Evolutionary conservation across 1,140 invertebrate genomes (phyloP).

Genomic region (Dendrolimus kikuchii): DNA sequence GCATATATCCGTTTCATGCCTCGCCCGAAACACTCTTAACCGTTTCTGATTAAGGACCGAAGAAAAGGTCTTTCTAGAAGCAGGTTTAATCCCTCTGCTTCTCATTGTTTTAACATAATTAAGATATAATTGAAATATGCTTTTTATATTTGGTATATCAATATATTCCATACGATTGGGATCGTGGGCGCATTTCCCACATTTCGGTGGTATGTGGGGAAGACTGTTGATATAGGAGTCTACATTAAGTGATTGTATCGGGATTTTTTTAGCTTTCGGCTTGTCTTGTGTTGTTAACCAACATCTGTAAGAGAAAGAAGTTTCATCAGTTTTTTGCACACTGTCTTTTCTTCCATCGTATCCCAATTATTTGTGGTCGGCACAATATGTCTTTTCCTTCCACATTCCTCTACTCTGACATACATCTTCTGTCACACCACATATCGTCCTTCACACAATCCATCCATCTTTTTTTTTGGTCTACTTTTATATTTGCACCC

Average conservation of each 20-base stretch:
- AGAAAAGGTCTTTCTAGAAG: constrained; percentile 38
- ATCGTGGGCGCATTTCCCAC: constrained; percentile 24
- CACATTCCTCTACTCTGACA: too few relatives aligned
- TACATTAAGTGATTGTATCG: constrained; percentile 28
- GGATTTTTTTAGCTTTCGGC: constrained; percentile 19
- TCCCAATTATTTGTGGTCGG: too few relatives aligned
- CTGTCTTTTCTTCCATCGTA: too few relatives aligned
- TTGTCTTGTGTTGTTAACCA: constrained; percentile 25
- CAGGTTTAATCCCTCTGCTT: constrained; percentile 15
- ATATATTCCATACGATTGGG: constrained; percentile 17
- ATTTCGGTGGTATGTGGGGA: constrained; percentile 27
- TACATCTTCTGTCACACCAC: too few relatives aligned
- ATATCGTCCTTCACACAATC: too few relatives aligned
- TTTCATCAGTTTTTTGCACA: too few relatives aligned
- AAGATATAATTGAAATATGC: constrained; percentile 32
- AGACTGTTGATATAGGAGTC: constrained; percentile 31
- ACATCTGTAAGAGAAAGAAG: constrained; percentile 8
- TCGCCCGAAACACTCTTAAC: constrained; percentile 39
- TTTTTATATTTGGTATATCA: constrained; percentile 27
- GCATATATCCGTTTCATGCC: constrained; percentile 33
- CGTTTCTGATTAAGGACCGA: constrained; percentile 29
- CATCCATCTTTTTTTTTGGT: too few relatives aligned
- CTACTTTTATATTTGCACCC: too few relatives aligned
- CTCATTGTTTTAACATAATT: constrained; percentile 31
- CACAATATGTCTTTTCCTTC: too few relatives aligned